These are phyloP conservation scores for Popillia japonica DNA, from an alignment of 1,140 invertebrate genomes.

Conservation along the genomic window DNA sequence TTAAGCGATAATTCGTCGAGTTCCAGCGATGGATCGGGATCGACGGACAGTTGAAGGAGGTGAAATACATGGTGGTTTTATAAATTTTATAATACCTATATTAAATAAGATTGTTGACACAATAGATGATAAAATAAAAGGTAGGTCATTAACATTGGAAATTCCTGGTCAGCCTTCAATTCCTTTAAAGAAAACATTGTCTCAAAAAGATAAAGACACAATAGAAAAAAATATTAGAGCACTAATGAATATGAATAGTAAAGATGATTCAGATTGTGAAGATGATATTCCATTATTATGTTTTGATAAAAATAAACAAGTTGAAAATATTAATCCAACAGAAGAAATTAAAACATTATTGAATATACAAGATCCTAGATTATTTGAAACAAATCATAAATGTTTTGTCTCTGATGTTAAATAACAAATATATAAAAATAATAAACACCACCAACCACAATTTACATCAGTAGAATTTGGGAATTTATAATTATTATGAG, in stretches of 20 bases:
- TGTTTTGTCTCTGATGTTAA: background rate
- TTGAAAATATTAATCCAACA: conserved; percentile 78
- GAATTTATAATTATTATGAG: background rate
- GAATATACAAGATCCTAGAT: too few species aligned
- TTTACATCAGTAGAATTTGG: background rate
- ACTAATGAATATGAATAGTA: background rate
- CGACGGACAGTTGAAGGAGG: too few species aligned
- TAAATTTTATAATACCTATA: too few species aligned
- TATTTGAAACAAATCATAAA: background rate
- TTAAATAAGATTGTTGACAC: too few species aligned
- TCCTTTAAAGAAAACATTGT: too few species aligned
- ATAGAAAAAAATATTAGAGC: background rate
- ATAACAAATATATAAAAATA: background rate
- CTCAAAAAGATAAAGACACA: conserved; percentile 61
- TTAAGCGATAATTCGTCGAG: too few species aligned
- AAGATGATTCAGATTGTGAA: background rate
- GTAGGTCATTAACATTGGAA: too few species aligned
- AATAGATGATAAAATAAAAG: too few species aligned
- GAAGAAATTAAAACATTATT: conserved; percentile 57
- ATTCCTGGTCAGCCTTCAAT: too few species aligned
- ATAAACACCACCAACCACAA: background rate
- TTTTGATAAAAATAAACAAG: conserved; percentile 78
- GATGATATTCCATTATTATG: conserved; percentile 64
- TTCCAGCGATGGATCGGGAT: too few species aligned
- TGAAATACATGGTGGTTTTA: too few species aligned